These are phyloP conservation scores for Clarias batrachus DNA, from an alignment of 2,113 vertebrate genomes.

Conservation along the genomic window DNA sequence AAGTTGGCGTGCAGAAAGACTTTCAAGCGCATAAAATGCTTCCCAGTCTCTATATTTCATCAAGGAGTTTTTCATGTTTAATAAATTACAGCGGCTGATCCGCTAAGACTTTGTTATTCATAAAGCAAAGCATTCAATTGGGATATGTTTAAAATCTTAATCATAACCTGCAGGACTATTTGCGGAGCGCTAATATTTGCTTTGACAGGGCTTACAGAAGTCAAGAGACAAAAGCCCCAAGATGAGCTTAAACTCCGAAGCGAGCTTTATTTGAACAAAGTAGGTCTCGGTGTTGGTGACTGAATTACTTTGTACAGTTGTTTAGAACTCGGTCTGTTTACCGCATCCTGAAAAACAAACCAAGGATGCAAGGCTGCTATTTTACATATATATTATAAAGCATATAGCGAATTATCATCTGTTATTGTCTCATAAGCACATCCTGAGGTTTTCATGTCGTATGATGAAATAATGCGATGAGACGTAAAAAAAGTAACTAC, in stretches of 20 bases:
- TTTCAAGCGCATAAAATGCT: constrained; percentile 97
- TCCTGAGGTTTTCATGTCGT: neutral
- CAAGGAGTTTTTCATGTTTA: constrained; percentile 98
- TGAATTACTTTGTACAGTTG: constrained; percentile 57
- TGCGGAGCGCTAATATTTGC: constrained; percentile 92
- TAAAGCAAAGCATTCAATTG: constrained; percentile 90
- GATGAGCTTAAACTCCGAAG: constrained; percentile 82
- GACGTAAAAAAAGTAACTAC: constrained; percentile 1
- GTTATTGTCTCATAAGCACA: neutral
- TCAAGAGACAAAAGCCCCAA: constrained; percentile 83
- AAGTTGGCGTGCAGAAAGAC: constrained; percentile 89
- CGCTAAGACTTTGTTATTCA: constrained; percentile 98
- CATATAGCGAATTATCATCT: neutral
- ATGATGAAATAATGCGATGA: neutral
- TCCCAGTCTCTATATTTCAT: constrained; percentile 96
- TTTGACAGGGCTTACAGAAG: constrained; percentile 82
- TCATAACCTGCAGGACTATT: constrained; percentile 96
- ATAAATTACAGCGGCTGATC: constrained; percentile 95
- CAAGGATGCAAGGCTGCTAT: too few relatives aligned
- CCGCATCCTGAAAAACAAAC: neutral
- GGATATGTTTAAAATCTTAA: constrained; percentile 97
- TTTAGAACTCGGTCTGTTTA: constrained; percentile 44
- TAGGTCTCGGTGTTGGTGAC: constrained; percentile 72
- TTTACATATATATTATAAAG: neutral
- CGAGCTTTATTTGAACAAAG: constrained; percentile 77